Evolutionary conservation across 1,140 invertebrate species (phyloP), one percentile per base, ranked within the genome.

Genomic region (Cataglyphis hispanica): DNA sequence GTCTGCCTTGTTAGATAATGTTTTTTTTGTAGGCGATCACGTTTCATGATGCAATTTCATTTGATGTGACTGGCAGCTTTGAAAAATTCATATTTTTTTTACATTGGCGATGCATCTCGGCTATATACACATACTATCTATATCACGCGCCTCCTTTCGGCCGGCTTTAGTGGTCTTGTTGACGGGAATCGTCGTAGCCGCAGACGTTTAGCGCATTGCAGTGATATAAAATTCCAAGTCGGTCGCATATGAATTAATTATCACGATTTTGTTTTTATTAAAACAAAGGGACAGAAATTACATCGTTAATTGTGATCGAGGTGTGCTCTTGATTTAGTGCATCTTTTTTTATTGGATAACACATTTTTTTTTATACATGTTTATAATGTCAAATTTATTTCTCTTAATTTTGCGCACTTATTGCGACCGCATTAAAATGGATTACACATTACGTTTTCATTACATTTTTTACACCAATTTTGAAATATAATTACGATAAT

Each of bases 171-270:
- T 27, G 34, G 46, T 50, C n/a, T 60, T 83, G 67, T 83, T 83
- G 78, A 83, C 78, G 53, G 67, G 74, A 72, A 72, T 46, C 56
- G 53, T 60, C 37, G 25, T 16, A 22, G 13, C 34, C 43, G 3
- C 53, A 19, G 46, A 60, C 67, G 25, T 74, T 83, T 83, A 83
- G 78, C 78, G 78, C 78, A 83, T 74, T 83, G 78, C 78, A 83
- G 78, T 83, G 74, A 83, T 83, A 83, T 83, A 83, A 83, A 83
- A 83, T 67, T 83, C 66, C 31, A 83, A 83, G 67, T 83, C 78
- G 78, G 78, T 83, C 78, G 74, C 78, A 40, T 19, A 50, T 83
- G 78, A 72, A 83, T 83, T 83, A 72, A 83, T 83, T 83, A 83
- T 83, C 27, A 37, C 67, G 78, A 60, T n/a, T 81, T 31, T 60